Evolutionary conservation across 2,888 invertebrate species (phyloP), one percentile per base, ranked within the genome.

Genomic region (Cyclophora albipunctata): DNA sequence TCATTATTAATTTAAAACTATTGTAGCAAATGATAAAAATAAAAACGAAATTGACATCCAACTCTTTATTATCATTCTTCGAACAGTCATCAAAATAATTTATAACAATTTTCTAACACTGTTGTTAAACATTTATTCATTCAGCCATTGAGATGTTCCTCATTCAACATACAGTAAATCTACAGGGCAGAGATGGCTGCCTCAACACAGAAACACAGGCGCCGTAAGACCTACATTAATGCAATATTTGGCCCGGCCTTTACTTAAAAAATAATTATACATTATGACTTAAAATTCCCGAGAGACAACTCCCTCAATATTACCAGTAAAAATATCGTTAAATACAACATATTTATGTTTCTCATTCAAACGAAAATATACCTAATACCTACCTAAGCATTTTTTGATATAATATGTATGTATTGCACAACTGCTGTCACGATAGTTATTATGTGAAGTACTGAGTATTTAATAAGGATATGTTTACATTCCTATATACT

Each of bases 41-140:
- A 81, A 72, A 69, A 68, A 67, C 67, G 57, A 67, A 70, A 69
- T 46, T 88, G 89, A 90, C 89, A 90, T 90, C 89, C 89, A 90
- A 89, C 89, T 89, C 89, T 90, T 89, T 90, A 90, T 90, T 90
- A 88, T 89, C 84, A 43, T 43, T 43, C 78, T 89, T 89, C 85
- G 88, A 89, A 89, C 89, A 89, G 89, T 90, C 89, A 89, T 90
- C 89, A 90, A 90, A 89, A 90, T 89, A 90, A 90, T 90, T 90
- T 90, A 89, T 89, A 89, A 90, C 89, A 88, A 89, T 87, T 89
- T 89, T 88, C 88, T 87, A 87, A 88, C 87, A 88, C 87, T 88
- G 88, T 84, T 81, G 84, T 84, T 85, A 79, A 86, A 86, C 85
- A 88, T 86, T 84, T 83, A 79, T 76, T 78, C 84, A 86, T 81